A percentile compares a stretch with the other conserved stretches of the same genome.
These are phyloP conservation scores for Eleginops maclovinus DNA, from an alignment of 2,113 vertebrate species.

Conservation along the genomic window DNA sequence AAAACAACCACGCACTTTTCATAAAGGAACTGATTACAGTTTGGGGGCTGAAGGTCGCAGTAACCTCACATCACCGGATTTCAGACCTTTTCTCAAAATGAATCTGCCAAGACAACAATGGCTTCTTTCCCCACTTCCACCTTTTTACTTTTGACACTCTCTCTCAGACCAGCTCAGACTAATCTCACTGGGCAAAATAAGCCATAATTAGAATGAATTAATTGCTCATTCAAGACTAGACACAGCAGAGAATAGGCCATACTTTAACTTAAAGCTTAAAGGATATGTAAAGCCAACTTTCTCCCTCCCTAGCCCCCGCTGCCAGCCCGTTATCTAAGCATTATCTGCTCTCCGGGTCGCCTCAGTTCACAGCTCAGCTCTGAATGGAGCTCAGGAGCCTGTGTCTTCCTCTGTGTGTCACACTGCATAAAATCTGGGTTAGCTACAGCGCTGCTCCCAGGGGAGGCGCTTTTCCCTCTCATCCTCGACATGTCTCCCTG, in stretches of 20 bases:
- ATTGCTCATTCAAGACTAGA: neutral
- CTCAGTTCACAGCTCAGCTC: slow-evolving; percentile 51
- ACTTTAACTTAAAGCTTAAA: neutral
- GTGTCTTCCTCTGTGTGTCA: slow-evolving; percentile 72
- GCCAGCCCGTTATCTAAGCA: slow-evolving; percentile 15
- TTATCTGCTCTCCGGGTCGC: slow-evolving; percentile 41
- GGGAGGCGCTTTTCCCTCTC: slow-evolving; percentile 68
- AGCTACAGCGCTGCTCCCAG: slow-evolving; percentile 65
- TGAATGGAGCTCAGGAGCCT: slow-evolving; percentile 54
- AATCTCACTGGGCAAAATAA: neutral
- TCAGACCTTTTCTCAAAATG: too few relatives aligned
- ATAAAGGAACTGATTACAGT: too few relatives aligned
- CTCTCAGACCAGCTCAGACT: too few relatives aligned
- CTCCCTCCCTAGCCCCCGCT: neutral
- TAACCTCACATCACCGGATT: too few relatives aligned
- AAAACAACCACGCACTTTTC: too few relatives aligned
- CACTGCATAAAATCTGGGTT: slow-evolving; percentile 76
- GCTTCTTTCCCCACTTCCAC: too few relatives aligned
- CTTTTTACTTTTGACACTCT: too few relatives aligned
- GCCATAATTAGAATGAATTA: neutral
- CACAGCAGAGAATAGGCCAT: neutral
- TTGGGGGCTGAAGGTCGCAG: too few relatives aligned
- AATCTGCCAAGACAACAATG: too few relatives aligned
- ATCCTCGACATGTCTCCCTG: slow-evolving; percentile 63
- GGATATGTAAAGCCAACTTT: neutral